Conservation (phyloP, 2,113 vertebrate genomes). For the Ochotona princeps region DNA sequence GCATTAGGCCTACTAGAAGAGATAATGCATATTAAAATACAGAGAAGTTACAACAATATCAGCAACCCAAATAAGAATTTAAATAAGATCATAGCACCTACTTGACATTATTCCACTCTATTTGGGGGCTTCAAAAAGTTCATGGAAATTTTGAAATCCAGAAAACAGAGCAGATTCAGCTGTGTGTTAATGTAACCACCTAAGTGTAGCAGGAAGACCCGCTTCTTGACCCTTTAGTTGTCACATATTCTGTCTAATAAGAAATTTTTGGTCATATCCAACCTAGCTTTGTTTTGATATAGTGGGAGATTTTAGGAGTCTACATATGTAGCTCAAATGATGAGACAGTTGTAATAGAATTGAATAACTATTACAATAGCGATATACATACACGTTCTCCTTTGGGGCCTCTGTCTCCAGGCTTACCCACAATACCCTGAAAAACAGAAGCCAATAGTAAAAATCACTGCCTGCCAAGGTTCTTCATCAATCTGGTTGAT, state of each 20-base stretch:
- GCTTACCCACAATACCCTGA: conserved; percentile 92
- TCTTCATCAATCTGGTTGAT: not conserved
- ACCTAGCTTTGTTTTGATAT: not conserved
- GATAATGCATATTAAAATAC: not conserved
- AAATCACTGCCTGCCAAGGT: conserved; percentile 29
- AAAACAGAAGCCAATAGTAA: conserved; percentile 65
- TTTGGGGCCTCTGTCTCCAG: conserved; percentile 97
- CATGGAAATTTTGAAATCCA: not conserved
- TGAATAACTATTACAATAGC: not conserved
- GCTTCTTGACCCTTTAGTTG: not conserved
- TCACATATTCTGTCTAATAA: not conserved
- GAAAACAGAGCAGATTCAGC: not conserved
- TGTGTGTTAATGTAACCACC: not conserved
- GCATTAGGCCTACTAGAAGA: not conserved
- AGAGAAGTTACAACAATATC: not conserved
- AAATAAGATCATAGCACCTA: not conserved
- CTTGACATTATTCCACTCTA: not conserved
- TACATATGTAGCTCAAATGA: not conserved
- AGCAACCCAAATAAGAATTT: not conserved
- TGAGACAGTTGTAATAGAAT: not conserved
- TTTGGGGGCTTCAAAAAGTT: not conserved
- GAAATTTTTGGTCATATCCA: not conserved
- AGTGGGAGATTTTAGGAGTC: not conserved
- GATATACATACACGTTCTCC: conserved; percentile 93
- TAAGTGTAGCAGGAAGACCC: not conserved